Percentiles rank a stretch among this genome's conserved stretches.
These are phyloP conservation scores for Gandaritis pyraliata DNA, from an alignment of 2,888 invertebrate genomes.

Conservation along the genomic window DNA sequence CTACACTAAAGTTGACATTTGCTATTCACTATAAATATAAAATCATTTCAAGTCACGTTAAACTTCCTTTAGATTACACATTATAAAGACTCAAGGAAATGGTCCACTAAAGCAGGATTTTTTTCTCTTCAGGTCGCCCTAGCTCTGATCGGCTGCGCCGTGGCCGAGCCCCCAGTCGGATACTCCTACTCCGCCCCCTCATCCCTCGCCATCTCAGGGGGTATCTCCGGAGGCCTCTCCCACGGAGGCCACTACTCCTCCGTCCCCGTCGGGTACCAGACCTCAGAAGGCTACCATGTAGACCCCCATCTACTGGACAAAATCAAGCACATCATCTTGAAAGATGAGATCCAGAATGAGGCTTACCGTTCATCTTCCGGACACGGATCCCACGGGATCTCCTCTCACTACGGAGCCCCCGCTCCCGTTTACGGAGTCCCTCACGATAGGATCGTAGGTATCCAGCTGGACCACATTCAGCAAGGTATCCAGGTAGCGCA, in stretches of 20 bases:
- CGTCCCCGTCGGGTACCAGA: constrained; percentile 90
- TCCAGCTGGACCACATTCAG: constrained; percentile 93
- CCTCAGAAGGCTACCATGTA: constrained; percentile 92
- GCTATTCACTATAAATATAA: no score
- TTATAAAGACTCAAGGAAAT: background rate
- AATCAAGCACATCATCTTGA: constrained; percentile 92
- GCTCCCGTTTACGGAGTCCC: constrained; percentile 89
- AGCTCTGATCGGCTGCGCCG: constrained; percentile 89
- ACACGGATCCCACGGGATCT: constrained; percentile 79
- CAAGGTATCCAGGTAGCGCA: constrained; percentile 95
- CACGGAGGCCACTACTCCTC: constrained; percentile 90
- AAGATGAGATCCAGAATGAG: constrained; percentile 88
- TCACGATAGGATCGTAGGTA: constrained; percentile 88
- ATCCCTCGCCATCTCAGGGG: constrained; percentile 86
- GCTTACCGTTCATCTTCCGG: constrained; percentile 78
- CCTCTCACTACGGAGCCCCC: constrained; percentile 88
- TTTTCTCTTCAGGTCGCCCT: constrained; percentile 83
- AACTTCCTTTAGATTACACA: background rate
- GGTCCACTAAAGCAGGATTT: constrained; percentile 6
- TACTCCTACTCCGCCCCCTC: constrained; percentile 83
- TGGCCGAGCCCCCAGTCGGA: constrained; percentile 91
- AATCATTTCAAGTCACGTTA: background rate
- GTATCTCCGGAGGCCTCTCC: constrained; percentile 86
- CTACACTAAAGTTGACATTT: no score
- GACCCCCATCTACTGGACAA: constrained; percentile 92